phyloP scores from a whole-genome alignment of 2,797 vertebrate species.

The Lophotriccus pileatus region DNA sequence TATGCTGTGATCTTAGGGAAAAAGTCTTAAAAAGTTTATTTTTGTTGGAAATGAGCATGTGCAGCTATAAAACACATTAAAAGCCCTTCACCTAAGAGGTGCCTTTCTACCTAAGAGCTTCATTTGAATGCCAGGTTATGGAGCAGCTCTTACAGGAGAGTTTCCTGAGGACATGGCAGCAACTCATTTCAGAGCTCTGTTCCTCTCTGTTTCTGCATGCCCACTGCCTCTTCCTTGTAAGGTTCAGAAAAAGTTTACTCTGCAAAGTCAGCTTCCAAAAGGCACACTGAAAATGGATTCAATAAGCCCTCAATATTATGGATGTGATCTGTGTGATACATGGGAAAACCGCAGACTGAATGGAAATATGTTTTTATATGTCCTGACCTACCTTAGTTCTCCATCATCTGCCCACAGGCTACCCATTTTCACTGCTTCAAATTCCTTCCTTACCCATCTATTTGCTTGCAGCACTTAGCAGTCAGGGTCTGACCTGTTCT shows the following conservation, averaged over 20 bases:
- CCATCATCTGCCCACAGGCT: background rate
- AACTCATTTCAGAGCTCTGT: background rate
- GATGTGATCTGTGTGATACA: background rate
- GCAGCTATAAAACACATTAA: background rate
- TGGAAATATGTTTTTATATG: background rate
- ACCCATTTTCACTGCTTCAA: background rate
- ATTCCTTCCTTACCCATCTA: background rate
- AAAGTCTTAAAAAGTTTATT: conserved; percentile 1
- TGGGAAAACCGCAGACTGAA: background rate
- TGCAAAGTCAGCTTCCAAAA: background rate
- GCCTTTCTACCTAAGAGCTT: background rate
- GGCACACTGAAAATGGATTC: background rate
- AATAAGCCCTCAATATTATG: background rate
- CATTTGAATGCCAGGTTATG: background rate
- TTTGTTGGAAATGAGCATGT: conserved; percentile 8
- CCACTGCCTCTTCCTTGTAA: background rate
- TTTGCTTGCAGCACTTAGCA: background rate
- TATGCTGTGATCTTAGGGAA: background rate
- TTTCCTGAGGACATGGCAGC: background rate
- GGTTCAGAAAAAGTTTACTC: background rate
- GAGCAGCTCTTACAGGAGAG: background rate
- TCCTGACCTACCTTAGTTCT: background rate
- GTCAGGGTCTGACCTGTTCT: background rate
- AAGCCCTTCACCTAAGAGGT: background rate
- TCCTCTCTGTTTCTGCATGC: background rate